Evolutionary conservation across 2,797 vertebrate species (phyloP).

Genomic region (Lophura swinhoii): DNA sequence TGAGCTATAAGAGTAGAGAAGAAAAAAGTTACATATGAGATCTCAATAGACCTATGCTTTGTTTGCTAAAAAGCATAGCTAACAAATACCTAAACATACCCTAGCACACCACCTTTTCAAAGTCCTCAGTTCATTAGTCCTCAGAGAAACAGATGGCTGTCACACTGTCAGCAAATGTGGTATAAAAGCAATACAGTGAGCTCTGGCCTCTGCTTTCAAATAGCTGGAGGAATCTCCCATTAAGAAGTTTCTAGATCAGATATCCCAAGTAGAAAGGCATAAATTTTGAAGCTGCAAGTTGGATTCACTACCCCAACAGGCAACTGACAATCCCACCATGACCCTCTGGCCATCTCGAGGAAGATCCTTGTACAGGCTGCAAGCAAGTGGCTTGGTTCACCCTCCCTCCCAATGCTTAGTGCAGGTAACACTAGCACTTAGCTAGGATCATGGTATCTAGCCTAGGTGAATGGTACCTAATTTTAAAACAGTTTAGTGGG

Average conservation of each 20-base stretch:
- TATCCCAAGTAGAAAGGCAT: not conserved
- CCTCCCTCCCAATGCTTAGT: not conserved
- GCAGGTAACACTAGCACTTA: not conserved
- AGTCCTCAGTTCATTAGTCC: not conserved
- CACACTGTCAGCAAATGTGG: not conserved
- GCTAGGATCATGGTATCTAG: not conserved
- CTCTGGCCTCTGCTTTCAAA: not conserved
- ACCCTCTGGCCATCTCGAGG: not conserved
- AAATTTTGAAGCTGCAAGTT: not conserved
- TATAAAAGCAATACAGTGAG: not conserved
- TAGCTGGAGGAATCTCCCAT: not conserved
- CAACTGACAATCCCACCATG: not conserved
- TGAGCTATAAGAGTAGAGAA: not conserved
- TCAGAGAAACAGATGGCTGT: not conserved
- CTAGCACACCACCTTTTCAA: not conserved
- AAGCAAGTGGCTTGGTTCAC: not conserved
- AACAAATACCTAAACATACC: not conserved
- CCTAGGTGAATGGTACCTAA: not conserved
- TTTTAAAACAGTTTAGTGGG: not conserved
- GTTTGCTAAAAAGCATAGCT: slow-evolving; percentile 20
- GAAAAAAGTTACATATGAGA: slow-evolving; percentile 40
- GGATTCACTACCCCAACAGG: not conserved
- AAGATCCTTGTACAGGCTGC: not conserved
- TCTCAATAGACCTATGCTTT: slow-evolving; percentile 44
- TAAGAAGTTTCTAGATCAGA: not conserved